Conservation (phyloP, 2,888 invertebrate species). For the Rhamnusium bicolor region DNA sequence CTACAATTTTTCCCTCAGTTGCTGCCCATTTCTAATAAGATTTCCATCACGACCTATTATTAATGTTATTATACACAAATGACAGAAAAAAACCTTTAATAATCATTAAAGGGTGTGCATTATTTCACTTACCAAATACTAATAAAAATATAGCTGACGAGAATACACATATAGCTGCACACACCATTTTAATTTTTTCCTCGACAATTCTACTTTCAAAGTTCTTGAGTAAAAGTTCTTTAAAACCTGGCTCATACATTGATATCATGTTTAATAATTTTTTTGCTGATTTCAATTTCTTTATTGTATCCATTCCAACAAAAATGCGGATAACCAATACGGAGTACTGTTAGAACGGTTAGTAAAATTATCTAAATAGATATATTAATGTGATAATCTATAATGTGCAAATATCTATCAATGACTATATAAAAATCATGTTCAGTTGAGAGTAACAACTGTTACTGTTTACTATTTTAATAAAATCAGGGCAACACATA, state of each 20-base stretch:
- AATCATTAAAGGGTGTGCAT: not conserved
- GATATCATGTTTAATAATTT: not conserved
- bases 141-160: conserved; percentile 13
- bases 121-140: conserved; percentile 16
- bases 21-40: no score
- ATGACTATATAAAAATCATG: conserved; percentile 20
- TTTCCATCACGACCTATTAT: no score
- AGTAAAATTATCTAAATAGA: conserved; percentile 20
- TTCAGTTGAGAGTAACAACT: conserved; percentile 24
- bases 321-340: not conserved
- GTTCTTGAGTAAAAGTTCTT: conserved; percentile 1
- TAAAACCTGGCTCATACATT: not conserved
- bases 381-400: conserved; percentile 21
- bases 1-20: no score
- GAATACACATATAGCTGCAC: conserved; percentile 2
- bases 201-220: conserved; percentile 9
- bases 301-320: conserved; percentile 1
- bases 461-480: conserved; percentile 27
- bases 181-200: conserved; percentile 2
- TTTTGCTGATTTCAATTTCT: not conserved
- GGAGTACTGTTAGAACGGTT: conserved; percentile 7
- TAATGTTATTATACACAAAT: not conserved
- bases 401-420: conserved; percentile 1
- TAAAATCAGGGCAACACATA: not conserved
- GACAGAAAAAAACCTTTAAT: not conserved